A percentile compares a stretch with the other conserved stretches of the same genome.
These are phyloP conservation scores for Capromys pilorides DNA, from an alignment of 2,797 vertebrate genomes.

Conservation along the genomic window DNA sequence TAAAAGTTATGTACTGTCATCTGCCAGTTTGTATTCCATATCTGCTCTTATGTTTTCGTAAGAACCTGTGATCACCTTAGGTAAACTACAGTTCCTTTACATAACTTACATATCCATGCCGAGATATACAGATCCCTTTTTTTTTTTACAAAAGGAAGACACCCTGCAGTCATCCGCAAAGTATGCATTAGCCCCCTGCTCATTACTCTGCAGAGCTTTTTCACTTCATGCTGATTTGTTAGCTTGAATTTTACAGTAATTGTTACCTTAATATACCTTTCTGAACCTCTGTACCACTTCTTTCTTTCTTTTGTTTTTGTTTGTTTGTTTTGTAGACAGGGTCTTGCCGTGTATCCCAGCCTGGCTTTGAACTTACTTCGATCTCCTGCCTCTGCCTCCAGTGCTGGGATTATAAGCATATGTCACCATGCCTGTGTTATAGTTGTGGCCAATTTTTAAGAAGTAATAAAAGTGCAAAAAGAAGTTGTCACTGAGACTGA, in stretches of 20 bases:
- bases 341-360: background rate
- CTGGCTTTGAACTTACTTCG: background rate
- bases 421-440: background rate
- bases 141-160: background rate
- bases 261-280: background rate
- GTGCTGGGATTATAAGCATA: background rate
- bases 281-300: background rate
- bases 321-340: background rate
- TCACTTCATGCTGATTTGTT: background rate
- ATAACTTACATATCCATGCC: background rate
- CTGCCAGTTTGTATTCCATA: background rate
- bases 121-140: background rate
- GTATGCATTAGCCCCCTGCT: background rate
- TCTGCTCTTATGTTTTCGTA: background rate
- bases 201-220: background rate
- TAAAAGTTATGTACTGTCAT: background rate
- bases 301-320: too few relatives aligned
- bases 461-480: background rate
- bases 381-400: background rate
- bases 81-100: background rate
- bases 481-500: background rate
- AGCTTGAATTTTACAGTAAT: conserved; percentile 24
- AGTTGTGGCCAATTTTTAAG: background rate
- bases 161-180: background rate
- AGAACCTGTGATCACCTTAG: background rate